These are phyloP conservation scores for Andrena haemorrhoa DNA, from an alignment of 2,888 invertebrate species.

Conservation along the genomic window DNA sequence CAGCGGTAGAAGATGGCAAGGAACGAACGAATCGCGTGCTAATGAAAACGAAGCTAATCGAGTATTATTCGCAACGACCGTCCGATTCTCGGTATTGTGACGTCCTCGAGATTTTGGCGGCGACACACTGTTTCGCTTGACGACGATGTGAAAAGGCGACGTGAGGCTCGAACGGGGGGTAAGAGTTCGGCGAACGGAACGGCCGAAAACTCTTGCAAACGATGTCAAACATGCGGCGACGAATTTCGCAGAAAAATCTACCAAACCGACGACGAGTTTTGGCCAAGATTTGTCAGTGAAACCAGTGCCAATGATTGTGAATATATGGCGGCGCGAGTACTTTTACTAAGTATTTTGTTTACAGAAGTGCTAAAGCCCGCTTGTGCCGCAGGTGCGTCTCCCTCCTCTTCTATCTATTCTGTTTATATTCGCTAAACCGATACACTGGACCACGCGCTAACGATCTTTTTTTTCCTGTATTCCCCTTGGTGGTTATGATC, in stretches of 20 bases:
- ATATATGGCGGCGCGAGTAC: constrained; percentile 85
- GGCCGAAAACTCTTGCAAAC: constrained; percentile 65
- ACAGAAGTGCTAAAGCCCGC: constrained; percentile 84
- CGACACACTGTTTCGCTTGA: constrained; percentile 30
- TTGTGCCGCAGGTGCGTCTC: constrained; percentile 82
- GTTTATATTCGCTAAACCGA: constrained; percentile 62
- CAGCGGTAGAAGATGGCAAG: constrained; percentile 67
- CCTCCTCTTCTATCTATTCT: constrained; percentile 58
- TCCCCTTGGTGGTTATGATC: constrained; percentile 10
- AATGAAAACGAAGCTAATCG: constrained; percentile 65
- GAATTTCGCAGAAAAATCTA: constrained; percentile 73
- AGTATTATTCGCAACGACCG: constrained; percentile 50
- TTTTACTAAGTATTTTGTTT: constrained; percentile 84
- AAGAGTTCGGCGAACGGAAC: constrained; percentile 76
- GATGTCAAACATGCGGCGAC: constrained; percentile 82
- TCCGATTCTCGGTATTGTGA: constrained; percentile 56
- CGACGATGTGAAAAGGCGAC: constrained; percentile 57
- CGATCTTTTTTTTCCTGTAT: constrained; percentile 5
- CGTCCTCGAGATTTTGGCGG: constrained; percentile 53
- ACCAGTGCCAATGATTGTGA: constrained; percentile 81
- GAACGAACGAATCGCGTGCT: constrained; percentile 73
- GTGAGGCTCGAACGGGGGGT: constrained; percentile 57
- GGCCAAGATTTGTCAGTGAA: constrained; percentile 78
- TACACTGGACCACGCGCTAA: constrained; percentile 53
- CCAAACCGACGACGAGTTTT: constrained; percentile 75